Evolutionary conservation across 2,113 vertebrate genomes (phyloP).

Genomic region (Meles meles): DNA sequence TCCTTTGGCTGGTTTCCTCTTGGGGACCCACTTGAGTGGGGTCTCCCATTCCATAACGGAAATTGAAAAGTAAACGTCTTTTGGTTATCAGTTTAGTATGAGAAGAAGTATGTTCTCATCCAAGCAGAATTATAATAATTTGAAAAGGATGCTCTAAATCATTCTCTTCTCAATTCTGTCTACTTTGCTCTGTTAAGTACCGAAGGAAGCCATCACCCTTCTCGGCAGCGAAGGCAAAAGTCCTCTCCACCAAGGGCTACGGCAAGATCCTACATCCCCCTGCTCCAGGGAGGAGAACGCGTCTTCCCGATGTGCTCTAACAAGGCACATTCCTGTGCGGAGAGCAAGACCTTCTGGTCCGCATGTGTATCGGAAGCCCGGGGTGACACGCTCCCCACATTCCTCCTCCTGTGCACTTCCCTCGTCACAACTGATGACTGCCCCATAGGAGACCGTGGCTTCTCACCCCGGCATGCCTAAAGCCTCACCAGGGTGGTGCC

Average conservation of each 20-base stretch:
- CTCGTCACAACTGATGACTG: rapidly evolving
- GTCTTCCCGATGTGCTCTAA: background rate
- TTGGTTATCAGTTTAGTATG: no score
- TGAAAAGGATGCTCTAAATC: no score
- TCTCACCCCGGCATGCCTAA: background rate
- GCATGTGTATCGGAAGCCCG: background rate
- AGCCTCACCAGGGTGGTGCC: background rate
- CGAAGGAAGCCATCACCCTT: no score
- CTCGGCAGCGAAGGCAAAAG: background rate
- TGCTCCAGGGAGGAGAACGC: rapidly evolving
- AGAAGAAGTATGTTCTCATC: background rate
- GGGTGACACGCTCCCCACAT: rapidly evolving
- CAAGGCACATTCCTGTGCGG: rapidly evolving
- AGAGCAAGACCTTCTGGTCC: rapidly evolving
- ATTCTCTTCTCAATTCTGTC: background rate
- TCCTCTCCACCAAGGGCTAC: background rate
- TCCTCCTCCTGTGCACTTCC: rapidly evolving
- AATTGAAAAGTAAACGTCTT: background rate
- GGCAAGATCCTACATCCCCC: background rate
- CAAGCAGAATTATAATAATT: background rate
- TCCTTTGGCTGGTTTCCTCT: background rate
- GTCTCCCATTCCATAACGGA: rapidly evolving
- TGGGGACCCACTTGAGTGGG: background rate
- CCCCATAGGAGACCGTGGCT: rapidly evolving
- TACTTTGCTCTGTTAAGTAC: background rate